phyloP scores from a whole-genome alignment of 2,113 vertebrate species.

The Caracal caracal region DNA sequence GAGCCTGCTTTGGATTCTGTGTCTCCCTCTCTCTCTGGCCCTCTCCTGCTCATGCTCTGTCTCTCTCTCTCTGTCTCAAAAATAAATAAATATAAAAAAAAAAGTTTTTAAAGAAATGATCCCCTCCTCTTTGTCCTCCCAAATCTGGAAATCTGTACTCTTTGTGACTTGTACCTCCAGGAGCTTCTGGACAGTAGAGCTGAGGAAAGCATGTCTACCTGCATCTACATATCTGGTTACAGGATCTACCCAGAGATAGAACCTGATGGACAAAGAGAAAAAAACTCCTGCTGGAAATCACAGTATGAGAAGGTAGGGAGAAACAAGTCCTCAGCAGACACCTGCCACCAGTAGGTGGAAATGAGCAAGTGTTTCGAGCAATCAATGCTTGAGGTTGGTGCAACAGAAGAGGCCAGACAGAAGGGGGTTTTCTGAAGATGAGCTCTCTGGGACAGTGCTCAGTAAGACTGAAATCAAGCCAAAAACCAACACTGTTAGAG shows the following conservation, averaged over 20 bases:
- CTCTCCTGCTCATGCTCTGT: too few relatives aligned
- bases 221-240: neutral
- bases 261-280: neutral
- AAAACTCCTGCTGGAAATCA: neutral
- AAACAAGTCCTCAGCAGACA: neutral
- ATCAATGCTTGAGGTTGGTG: neutral
- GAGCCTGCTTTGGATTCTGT: too few relatives aligned
- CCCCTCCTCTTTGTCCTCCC: neutral
- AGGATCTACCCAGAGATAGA: neutral
- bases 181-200: neutral
- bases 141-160: neutral
- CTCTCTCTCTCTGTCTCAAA: too few relatives aligned
- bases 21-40: too few relatives aligned
- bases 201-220: neutral
- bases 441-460: neutral
- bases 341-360: neutral
- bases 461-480: neutral
- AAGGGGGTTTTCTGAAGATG: neutral
- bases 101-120: neutral
- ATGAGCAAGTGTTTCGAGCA: neutral
- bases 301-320: neutral
- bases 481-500: neutral
- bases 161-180: slow-evolving; percentile 18
- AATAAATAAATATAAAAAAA: too few relatives aligned
- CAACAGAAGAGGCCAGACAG: neutral